phyloP scores from a whole-genome alignment of 2,888 invertebrate genomes.

The Ormyrus labotus region DNA sequence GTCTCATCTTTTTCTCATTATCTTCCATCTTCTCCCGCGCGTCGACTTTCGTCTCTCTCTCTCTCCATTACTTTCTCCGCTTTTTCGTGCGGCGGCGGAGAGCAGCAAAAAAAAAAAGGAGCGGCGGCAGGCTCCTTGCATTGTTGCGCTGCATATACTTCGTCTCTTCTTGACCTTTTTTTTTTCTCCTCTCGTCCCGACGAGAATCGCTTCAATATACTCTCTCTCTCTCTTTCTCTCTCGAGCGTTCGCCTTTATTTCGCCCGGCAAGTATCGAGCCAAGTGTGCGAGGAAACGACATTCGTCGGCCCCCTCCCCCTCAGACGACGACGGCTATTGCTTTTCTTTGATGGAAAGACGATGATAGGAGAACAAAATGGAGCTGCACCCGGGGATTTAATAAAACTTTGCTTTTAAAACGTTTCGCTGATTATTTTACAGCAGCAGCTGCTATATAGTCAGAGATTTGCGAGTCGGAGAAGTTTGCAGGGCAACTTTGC shows the following conservation, averaged over 20 bases:
- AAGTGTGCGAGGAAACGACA: too few species aligned
- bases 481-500: too few species aligned
- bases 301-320: too few species aligned
- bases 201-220: slow-evolving; percentile 20
- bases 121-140: background rate
- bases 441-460: too few species aligned
- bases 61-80: background rate
- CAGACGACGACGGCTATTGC: too few species aligned
- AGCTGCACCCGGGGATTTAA: too few species aligned
- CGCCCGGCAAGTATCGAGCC: too few species aligned
- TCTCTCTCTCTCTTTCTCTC: background rate
- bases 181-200: background rate
- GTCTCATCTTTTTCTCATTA: background rate
- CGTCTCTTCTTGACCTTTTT: background rate
- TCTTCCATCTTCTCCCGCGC: background rate
- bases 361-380: too few species aligned
- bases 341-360: too few species aligned
- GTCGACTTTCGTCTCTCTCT: background rate
- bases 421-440: too few species aligned
- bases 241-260: background rate
- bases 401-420: too few species aligned
- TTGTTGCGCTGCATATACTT: background rate
- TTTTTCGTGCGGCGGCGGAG: background rate
- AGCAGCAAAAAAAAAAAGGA: background rate
- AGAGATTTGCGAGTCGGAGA: too few species aligned